Conservation (phyloP, 2,797 vertebrate genomes). For the Oophaga sylvatica region DNA sequence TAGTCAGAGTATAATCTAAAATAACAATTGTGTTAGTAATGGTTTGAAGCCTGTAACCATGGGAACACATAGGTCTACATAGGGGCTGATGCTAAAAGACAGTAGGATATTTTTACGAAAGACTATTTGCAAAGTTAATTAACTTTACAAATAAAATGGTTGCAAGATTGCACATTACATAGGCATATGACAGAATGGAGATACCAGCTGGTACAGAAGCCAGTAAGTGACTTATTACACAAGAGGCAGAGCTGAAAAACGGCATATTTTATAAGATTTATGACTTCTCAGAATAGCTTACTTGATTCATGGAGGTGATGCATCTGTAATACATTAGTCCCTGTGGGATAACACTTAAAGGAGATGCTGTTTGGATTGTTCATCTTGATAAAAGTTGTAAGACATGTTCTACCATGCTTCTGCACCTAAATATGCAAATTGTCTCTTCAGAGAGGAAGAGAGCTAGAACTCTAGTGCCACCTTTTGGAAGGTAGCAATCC, state of each 20-base stretch:
- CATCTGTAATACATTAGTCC: slow-evolving; percentile 40
- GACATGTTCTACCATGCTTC: slow-evolving; percentile 37
- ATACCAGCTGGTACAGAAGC: slow-evolving; percentile 4
- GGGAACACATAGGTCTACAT: too few relatives aligned
- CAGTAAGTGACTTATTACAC: neutral
- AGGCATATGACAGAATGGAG: neutral
- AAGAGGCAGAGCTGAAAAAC: neutral
- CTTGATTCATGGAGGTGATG: slow-evolving; percentile 27
- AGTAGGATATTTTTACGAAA: too few relatives aligned
- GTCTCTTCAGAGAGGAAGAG: too few relatives aligned
- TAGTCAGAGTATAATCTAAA: too few relatives aligned
- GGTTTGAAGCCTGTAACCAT: too few relatives aligned
- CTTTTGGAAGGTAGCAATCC: too few relatives aligned
- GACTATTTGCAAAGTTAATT: too few relatives aligned
- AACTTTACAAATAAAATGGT: too few relatives aligned
- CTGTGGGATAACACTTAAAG: slow-evolving; percentile 4
- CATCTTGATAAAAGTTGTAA: slow-evolving; percentile 37
- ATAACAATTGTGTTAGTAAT: too few relatives aligned
- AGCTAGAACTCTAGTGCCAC: too few relatives aligned
- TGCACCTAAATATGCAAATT: neutral
- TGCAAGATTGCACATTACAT: neutral
- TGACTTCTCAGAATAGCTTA: neutral
- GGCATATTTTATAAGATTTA: slow-evolving; percentile 20
- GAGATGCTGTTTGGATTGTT: slow-evolving; percentile 41
- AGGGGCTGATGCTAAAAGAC: too few relatives aligned